Conservation (phyloP, 2,797 vertebrate species). For the Anguilla marmorata region DNA sequence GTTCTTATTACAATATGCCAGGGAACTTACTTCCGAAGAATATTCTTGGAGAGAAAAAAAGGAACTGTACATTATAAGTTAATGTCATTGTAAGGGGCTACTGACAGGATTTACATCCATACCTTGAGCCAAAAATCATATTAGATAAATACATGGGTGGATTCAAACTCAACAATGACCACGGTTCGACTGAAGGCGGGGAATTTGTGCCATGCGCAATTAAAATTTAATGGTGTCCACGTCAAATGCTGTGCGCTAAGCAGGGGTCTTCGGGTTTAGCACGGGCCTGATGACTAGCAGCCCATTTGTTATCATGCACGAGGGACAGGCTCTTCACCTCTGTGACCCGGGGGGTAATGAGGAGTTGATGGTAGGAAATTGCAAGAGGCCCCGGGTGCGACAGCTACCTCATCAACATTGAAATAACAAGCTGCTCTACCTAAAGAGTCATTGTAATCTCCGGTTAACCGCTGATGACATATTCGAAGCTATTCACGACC, state of each 20-base stretch:
- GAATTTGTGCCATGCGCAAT: slow-evolving; percentile 22
- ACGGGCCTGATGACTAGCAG: background rate
- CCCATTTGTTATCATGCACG: slow-evolving; percentile 14
- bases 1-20: background rate
- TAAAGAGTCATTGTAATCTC: slow-evolving; percentile 8
- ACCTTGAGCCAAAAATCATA: background rate
- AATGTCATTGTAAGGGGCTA: background rate
- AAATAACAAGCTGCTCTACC: slow-evolving; percentile 30
- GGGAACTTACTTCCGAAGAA: background rate
- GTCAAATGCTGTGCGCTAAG: slow-evolving; percentile 13
- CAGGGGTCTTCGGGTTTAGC: background rate
- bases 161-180: background rate
- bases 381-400: slow-evolving; percentile 12
- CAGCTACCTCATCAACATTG: slow-evolving; percentile 29
- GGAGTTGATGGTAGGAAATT: slow-evolving; percentile 29
- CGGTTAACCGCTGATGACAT: background rate
- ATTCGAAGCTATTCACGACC: slow-evolving; percentile 7
- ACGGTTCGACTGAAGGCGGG: background rate
- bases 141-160: slow-evolving; percentile 6
- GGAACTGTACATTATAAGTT: background rate
- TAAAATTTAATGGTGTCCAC: background rate
- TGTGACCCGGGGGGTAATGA: slow-evolving; percentile 30
- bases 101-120: background rate
- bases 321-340: slow-evolving; percentile 8
- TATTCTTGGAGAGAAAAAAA: background rate